Evolutionary conservation across 2,888 invertebrate species (phyloP), one percentile per base, ranked within the genome.

Genomic region (Hirudinaria manillensis): DNA sequence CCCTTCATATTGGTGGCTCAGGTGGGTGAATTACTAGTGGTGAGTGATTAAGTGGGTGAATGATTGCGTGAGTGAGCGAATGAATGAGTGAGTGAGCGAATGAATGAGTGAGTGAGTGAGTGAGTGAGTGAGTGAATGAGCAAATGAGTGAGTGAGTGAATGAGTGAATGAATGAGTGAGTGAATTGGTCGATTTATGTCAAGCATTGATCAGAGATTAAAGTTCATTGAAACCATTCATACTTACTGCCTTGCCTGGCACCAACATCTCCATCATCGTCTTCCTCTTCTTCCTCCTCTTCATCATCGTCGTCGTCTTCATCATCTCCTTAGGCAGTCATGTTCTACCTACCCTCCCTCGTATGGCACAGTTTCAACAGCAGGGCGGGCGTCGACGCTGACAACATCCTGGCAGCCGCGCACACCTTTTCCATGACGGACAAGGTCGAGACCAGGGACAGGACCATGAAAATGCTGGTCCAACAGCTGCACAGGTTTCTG

Each of bases 341-440:
- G 56, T 85, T 84, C 80, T 85, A 85, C 79, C 80, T 83, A 76
- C 85, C 85, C 16, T 83, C 83, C 78, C 77, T 85, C 53, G 80
- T 84, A 79, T 85, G 85, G 85, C 79, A 85, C 75, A 78, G 83
- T 55, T 81, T 86, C 81, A 83, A 83, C 78, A 82, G 82, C 78
- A 83, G 83, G 45, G 77, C 78, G 27, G 78, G 78, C 6, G 75
- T 78, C 21, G 78, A 78, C 72, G 74, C 78, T 21, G 78, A 78
- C 74, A 76, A 73, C 70, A 67, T 78, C 4, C 76, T 78, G 36
- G 70, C 65, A 65, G 61, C 75, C 7, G 76, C 78, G 21, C 70
- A 68, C n/a, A 72, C 68, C 7, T 76, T 78, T 19, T 61, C 76
- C 16, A 45, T 70, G 51, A 73, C 78, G 3, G 72, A 78, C n/a